Percentiles rank a stretch among this genome's conserved stretches.
These are phyloP conservation scores for Stegodyphus dumicola DNA, from an alignment of 1,140 invertebrate species.

Conservation along the genomic window DNA sequence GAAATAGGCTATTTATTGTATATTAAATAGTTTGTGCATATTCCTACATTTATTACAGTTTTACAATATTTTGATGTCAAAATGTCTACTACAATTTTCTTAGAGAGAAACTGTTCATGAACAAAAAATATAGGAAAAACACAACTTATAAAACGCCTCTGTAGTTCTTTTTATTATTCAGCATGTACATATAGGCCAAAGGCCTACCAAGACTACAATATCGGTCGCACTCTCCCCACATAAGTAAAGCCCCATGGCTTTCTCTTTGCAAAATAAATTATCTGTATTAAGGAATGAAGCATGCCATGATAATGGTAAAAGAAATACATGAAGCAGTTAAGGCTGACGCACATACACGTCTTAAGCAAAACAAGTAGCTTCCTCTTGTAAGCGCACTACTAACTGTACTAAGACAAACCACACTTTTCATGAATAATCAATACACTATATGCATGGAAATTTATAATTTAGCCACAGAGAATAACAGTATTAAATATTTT, in stretches of 20 bases:
- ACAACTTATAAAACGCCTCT: not conserved
- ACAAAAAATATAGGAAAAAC: not conserved
- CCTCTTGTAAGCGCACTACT: not conserved
- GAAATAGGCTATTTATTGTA: too few relatives aligned
- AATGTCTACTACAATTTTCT: too few relatives aligned
- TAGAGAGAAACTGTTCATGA: too few relatives aligned
- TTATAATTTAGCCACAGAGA: too few relatives aligned
- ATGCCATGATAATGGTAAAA: not conserved
- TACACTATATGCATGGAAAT: too few relatives aligned
- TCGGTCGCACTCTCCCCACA: not conserved
- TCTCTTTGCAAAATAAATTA: not conserved
- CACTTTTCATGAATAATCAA: too few relatives aligned
- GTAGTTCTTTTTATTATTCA: slow-evolving; percentile 3
- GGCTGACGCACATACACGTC: not conserved
- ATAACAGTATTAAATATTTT: too few relatives aligned
- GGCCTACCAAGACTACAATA: not conserved
- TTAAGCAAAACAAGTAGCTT: not conserved
- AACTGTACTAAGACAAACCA: not conserved
- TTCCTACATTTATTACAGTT: too few relatives aligned
- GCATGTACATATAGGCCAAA: slow-evolving; percentile 2
- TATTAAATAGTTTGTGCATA: too few relatives aligned
- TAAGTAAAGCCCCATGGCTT: not conserved
- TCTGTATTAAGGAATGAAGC: slow-evolving; percentile 2
- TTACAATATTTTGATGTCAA: too few relatives aligned
- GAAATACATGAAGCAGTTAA: not conserved